Conservation (phyloP, 2,797 vertebrate genomes). For the Tachyglossus aculeatus region DNA sequence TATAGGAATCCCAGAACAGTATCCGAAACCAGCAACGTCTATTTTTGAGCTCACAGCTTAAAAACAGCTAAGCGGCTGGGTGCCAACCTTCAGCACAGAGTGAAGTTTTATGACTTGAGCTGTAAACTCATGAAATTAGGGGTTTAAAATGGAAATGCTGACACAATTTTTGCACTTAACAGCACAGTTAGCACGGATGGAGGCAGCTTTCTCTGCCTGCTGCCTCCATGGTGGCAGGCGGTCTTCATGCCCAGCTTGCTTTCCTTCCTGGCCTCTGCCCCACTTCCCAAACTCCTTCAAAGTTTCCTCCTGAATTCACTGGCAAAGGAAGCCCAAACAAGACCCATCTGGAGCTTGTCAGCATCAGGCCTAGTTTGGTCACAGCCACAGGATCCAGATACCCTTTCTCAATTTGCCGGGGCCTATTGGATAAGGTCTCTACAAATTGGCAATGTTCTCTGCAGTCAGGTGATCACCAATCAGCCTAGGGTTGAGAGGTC, state of each 20-base stretch:
- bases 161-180: constrained; percentile 66
- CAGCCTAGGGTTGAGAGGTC: too few relatives aligned
- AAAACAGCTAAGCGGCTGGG: constrained; percentile 54
- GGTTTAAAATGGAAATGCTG: constrained; percentile 78
- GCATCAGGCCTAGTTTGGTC: neutral
- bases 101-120: constrained; percentile 73
- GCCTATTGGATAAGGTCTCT: too few relatives aligned
- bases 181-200: constrained; percentile 38
- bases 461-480: too few relatives aligned
- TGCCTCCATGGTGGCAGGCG: constrained; percentile 52
- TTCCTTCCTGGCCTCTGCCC: constrained; percentile 1
- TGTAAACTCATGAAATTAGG: constrained; percentile 74
- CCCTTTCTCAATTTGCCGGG: too few relatives aligned
- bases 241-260: constrained; percentile 17
- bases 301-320: neutral
- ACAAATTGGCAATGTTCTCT: too few relatives aligned
- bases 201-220: constrained; percentile 16
- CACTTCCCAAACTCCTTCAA: neutral
- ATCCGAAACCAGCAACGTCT: constrained; percentile 28
- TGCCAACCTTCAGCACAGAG: constrained; percentile 69
- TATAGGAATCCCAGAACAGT: constrained; percentile 11
- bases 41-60: constrained; percentile 54
- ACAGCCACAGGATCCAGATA: too few relatives aligned
- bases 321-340: constrained; percentile 3
- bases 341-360: constrained; percentile 20